Base-by-base conservation (phyloP, 35 echinoderm and acorn worm species). In the Chiridota heheva region DNA sequence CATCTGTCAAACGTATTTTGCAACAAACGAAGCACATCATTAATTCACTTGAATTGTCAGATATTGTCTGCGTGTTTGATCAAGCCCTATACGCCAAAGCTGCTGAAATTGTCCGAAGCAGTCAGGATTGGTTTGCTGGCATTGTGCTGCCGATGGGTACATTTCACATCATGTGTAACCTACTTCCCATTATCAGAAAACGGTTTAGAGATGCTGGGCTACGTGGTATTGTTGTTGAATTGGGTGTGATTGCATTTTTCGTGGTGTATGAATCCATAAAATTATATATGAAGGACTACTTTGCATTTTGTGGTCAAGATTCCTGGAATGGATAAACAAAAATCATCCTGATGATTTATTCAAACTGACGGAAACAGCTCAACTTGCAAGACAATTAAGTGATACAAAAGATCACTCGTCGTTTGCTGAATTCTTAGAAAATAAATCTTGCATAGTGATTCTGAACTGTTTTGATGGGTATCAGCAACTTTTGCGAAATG, bases 1-100 rank as follows among this genome's bases (percentile, higher is more conserved):
- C 78, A 36, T 44, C 78, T 20, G 48, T 81, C 58, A 69, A 57
- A 44, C 5, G 44, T 69, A 44, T 81, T 22, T 60, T 81, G 16
- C 37, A 44, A 28, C 58, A 81, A 46, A 37, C 48, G 31, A 17
- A 28, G 47, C 33, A 70, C 10, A 68, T 81, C 3, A 81, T 39
- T 15, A 22, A 81, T 15, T n/a, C 15, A 25, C 36, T 75, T 20
- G 24, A 48, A 25, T 43, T 75, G 42, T 18, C 40, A 45, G 37
- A 49, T 46, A 16, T 61, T 16, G 33, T 61, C 58, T 61, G 58
- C 33, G 58, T 61, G 22, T 61, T 61, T 61, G 58, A 61, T 16
- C 3, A 61, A 16, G 58, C 58, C 6, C 58, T 61, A 31, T 61
- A 61, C 16, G 58, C 58, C 25, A 61, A 61, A 16, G 58, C 58